Evolutionary conservation across 2,797 vertebrate genomes (phyloP).

Genomic region (Danio choprae): DNA sequence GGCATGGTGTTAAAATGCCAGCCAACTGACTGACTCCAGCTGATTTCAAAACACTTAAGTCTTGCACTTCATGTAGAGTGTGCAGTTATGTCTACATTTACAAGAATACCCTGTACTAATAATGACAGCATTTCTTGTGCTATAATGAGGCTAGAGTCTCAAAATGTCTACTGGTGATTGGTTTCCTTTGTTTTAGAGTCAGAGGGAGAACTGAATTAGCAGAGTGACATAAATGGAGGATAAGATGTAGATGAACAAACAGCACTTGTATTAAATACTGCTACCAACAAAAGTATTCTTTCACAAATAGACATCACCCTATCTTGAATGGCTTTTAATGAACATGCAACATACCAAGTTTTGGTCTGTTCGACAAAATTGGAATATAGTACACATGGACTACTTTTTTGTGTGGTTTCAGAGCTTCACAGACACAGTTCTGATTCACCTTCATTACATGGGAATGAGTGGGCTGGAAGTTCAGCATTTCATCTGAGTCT

Average conservation of each 20-base stretch:
- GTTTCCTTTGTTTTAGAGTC: slow-evolving; percentile 3
- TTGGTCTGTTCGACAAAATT: neutral
- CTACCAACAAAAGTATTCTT: neutral
- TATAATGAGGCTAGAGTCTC: neutral
- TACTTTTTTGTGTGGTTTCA: neutral
- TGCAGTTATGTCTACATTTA: neutral
- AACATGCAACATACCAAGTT: neutral
- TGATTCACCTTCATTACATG: slow-evolving; percentile 2
- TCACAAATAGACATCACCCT: neutral
- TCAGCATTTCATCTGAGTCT: neutral
- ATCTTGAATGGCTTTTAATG: neutral
- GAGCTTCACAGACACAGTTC: neutral
- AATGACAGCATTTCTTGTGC: neutral
- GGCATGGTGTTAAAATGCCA: too few relatives aligned
- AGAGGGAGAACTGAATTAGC: neutral
- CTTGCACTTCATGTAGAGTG: neutral
- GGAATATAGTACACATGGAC: neutral
- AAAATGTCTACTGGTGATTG: neutral
- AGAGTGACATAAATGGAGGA: neutral
- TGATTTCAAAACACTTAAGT: neutral
- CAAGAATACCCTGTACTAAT: neutral
- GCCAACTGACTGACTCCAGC: neutral
- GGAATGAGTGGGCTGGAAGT: neutral
- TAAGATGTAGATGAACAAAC: neutral
- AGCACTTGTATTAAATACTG: neutral